These are phyloP conservation scores for Cavia porcellus DNA, from an alignment of 2,113 vertebrate genomes.

Conservation along the genomic window DNA sequence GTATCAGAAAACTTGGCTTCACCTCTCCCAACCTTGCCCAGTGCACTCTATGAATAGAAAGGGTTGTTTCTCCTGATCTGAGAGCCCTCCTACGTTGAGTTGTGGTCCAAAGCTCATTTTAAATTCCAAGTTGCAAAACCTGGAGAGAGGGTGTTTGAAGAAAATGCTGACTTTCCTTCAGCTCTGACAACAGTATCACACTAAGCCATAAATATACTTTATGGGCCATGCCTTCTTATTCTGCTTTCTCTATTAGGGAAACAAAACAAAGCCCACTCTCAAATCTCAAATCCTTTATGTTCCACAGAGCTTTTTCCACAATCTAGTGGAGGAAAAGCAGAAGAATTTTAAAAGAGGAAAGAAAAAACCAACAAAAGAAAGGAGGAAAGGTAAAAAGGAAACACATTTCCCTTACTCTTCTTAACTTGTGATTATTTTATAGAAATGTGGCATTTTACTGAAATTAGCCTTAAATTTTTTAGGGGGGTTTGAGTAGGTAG, in stretches of 20 bases:
- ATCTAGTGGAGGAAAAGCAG: neutral
- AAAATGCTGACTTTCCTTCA: conserved; percentile 68
- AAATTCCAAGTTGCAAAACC: conserved; percentile 68
- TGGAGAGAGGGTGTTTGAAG: conserved; percentile 58
- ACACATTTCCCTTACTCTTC: neutral
- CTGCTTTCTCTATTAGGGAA: neutral
- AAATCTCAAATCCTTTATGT: neutral
- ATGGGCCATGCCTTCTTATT: neutral
- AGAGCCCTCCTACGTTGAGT: neutral
- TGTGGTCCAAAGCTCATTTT: conserved; percentile 57
- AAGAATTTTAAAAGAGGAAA: neutral
- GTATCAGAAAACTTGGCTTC: conserved; percentile 50
- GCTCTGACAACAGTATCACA: conserved; percentile 60
- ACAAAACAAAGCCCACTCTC: neutral
- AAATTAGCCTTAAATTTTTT: neutral
- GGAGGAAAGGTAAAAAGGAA: neutral
- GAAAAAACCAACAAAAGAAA: neutral
- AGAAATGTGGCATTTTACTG: neutral
- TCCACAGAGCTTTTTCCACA: neutral
- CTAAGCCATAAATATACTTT: conserved; percentile 53
- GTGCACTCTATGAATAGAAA: neutral
- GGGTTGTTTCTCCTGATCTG: neutral
- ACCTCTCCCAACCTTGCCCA: neutral
- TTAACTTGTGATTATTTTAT: conserved; percentile 21
- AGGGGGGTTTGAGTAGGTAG: rapidly evolving